A percentile compares a stretch with the other conserved stretches of the same genome.
Evolutionary conservation across 2,888 invertebrate species (phyloP).

Genomic region (Saturnia pavonia): DNA sequence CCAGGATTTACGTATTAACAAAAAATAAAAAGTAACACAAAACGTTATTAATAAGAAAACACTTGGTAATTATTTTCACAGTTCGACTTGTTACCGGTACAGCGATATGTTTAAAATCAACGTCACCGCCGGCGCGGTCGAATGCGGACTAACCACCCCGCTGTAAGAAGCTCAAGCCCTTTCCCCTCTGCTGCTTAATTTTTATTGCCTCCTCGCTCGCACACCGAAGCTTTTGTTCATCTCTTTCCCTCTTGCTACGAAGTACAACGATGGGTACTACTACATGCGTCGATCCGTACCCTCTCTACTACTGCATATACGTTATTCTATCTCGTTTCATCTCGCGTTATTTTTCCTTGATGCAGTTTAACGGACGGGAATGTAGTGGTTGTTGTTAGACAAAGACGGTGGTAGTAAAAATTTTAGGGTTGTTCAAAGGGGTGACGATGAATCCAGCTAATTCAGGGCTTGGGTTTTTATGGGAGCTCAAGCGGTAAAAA

Average conservation of each 20-base stretch:
- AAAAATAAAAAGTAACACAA: conserved; percentile 54
- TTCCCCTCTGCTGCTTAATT: conserved; percentile 80
- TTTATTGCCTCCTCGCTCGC: conserved; percentile 67
- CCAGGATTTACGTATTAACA: conserved; percentile 34
- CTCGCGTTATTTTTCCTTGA: conserved; percentile 81
- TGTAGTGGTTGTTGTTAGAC: conserved; percentile 82
- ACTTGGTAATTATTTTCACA: conserved; percentile 70
- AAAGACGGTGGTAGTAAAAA: conserved; percentile 80
- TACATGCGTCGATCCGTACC: conserved; percentile 78
- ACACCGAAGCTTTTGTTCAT: conserved; percentile 64
- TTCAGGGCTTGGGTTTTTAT: conserved; percentile 81
- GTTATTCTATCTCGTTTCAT: conserved; percentile 82
- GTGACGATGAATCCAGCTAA: conserved; percentile 82
- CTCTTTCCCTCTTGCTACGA: conserved; percentile 67
- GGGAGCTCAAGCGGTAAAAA: conserved; percentile 78
- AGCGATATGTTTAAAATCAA: conserved; percentile 50
- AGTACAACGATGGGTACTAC: conserved; percentile 73
- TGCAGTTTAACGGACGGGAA: conserved; percentile 82
- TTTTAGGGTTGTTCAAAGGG: conserved; percentile 80
- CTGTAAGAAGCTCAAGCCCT: conserved; percentile 78
- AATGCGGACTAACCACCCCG: conserved; percentile 81
- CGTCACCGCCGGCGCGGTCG: conserved; percentile 72
- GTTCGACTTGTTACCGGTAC: conserved; percentile 65
- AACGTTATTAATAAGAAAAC: conserved; percentile 54
- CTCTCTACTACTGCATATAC: conserved; percentile 79